Percentiles rank a stretch among this genome's conserved stretches.
These are phyloP conservation scores for Pomatostomus ruficeps DNA, from an alignment of 2,113 vertebrate species.

Conservation along the genomic window DNA sequence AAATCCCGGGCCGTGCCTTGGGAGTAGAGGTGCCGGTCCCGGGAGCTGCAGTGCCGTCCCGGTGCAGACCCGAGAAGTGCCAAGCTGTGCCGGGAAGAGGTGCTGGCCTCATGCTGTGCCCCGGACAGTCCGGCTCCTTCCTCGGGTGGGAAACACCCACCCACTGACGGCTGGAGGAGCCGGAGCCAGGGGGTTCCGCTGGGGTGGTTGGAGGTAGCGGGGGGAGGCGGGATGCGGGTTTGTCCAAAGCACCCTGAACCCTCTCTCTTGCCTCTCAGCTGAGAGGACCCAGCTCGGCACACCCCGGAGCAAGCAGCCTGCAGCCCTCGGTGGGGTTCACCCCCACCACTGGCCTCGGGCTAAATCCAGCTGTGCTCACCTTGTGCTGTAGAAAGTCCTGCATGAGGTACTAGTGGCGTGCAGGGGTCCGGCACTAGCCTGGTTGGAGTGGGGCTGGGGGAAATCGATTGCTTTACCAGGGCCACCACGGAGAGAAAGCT, in stretches of 20 bases:
- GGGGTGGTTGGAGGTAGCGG: neutral
- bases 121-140: neutral
- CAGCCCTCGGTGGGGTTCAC: neutral
- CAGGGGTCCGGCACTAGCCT: neutral
- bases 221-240: fast-evolving
- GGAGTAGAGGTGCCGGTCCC: neutral
- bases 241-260: neutral
- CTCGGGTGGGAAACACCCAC: neutral
- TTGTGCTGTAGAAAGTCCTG: neutral
- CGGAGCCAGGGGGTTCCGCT: neutral
- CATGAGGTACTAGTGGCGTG: neutral
- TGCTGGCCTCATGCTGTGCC: neutral
- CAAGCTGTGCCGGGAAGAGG: neutral
- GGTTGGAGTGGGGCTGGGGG: neutral
- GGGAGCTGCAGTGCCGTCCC: neutral
- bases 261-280: neutral
- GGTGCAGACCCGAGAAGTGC: neutral
- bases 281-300: neutral
- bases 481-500: neutral
- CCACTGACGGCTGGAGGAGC: neutral
- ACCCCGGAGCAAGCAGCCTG: neutral
- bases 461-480: neutral
- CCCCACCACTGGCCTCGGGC: neutral
- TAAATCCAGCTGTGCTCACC: neutral
- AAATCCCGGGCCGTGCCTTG: neutral